Evolutionary conservation across 2,797 vertebrate species (phyloP).

Genomic region (Brachymystax lenok): DNA sequence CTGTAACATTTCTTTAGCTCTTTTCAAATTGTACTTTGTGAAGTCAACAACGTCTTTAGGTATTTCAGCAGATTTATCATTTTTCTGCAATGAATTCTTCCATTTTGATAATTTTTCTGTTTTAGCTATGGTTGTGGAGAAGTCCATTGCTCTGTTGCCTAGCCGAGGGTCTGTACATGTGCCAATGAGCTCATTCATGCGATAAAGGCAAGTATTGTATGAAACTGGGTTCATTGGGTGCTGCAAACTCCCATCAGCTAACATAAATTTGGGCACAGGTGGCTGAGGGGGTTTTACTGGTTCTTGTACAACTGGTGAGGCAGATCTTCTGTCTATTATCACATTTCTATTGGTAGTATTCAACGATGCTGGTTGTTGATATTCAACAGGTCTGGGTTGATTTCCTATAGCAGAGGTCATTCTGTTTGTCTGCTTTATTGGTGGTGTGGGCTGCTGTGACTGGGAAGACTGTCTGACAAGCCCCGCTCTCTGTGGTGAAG

Average conservation of each 20-base stretch:
- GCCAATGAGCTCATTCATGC: conserved; percentile 41
- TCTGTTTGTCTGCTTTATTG: conserved; percentile 3
- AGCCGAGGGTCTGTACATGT: conserved; percentile 37
- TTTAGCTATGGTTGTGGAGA: conserved; percentile 51
- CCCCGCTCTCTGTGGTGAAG: conserved; percentile 47
- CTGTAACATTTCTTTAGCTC: conserved; percentile 54
- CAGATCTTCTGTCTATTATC: conserved; percentile 14
- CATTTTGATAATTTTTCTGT: conserved; percentile 43
- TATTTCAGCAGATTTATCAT: conserved; percentile 24
- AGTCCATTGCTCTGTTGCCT: conserved; percentile 71
- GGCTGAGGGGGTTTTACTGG: conserved; percentile 22
- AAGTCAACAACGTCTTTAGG: conserved; percentile 64
- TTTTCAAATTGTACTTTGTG: conserved; percentile 71
- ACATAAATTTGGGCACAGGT: conserved; percentile 49
- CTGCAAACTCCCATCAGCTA: conserved; percentile 21
- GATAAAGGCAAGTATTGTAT: conserved; percentile 58
- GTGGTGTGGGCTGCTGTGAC: conserved; percentile 56
- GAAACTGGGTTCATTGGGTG: conserved; percentile 46
- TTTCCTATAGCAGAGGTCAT: not conserved
- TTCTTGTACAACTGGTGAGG: conserved; percentile 32
- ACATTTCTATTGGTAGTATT: not conserved
- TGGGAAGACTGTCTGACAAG: conserved; percentile 66
- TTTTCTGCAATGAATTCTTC: conserved; percentile 16
- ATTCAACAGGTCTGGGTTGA: not conserved
- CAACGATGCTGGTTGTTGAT: not conserved